Conservation (phyloP, 1,140 invertebrate species). For the Atopsyche davidsoni region DNA sequence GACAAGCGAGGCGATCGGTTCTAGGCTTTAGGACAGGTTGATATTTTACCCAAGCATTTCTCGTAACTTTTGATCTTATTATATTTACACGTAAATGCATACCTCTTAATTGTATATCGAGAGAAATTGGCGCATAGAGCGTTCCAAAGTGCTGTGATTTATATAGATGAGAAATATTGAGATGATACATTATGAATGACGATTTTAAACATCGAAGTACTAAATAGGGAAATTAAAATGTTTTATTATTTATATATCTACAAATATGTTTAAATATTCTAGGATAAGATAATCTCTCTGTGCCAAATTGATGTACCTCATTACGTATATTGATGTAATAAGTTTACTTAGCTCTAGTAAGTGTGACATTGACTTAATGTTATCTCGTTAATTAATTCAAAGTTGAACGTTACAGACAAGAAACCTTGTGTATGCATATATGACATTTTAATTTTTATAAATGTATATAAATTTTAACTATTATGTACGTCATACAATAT, state of each 20-base stretch:
- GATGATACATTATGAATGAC: constrained; percentile 36
- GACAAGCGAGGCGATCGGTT: constrained; percentile 15
- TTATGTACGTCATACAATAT: background rate
- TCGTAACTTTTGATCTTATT: constrained; percentile 19
- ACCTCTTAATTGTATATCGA: constrained; percentile 25
- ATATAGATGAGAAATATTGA: constrained; percentile 41
- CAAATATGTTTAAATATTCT: constrained; percentile 30
- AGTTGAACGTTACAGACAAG: constrained; percentile 25
- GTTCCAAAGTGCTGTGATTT: constrained; percentile 36
- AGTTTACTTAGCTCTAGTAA: constrained; percentile 39
- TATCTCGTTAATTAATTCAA: constrained; percentile 30
- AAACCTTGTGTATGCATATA: constrained; percentile 19
- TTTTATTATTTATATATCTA: constrained; percentile 31
- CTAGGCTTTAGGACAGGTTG: constrained; percentile 23
- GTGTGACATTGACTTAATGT: constrained; percentile 29
- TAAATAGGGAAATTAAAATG: constrained; percentile 28
- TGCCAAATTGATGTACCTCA: constrained; percentile 53
- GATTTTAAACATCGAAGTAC: constrained; percentile 50
- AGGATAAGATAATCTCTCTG: constrained; percentile 45
- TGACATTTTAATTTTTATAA: constrained; percentile 31
- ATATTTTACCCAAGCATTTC: constrained; percentile 26
- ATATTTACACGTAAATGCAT: constrained; percentile 24
- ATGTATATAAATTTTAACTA: constrained; percentile 27
- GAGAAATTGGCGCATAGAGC: constrained; percentile 33
- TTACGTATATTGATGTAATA: constrained; percentile 48